These are phyloP conservation scores for Metaphire vulgaris DNA, from an alignment of 1,140 invertebrate species.

Conservation along the genomic window DNA sequence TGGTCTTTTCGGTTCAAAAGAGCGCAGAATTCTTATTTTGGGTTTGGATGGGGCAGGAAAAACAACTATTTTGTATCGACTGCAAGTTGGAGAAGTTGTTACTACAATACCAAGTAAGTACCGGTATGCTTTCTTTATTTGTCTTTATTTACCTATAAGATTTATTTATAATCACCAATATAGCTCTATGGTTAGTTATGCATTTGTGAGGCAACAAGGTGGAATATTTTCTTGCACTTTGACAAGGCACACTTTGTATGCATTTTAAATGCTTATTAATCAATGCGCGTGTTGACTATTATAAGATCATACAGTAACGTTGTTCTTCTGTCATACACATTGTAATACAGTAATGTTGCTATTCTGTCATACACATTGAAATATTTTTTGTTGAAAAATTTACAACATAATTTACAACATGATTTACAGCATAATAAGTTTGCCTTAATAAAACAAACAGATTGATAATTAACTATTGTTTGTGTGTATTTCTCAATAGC, in stretches of 20 bases:
- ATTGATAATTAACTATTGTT: too few species aligned
- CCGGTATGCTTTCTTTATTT: too few species aligned
- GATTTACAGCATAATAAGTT: too few species aligned
- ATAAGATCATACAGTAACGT: too few species aligned
- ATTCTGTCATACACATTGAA: too few species aligned
- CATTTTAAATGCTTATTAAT: too few species aligned
- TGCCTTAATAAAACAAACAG: too few species aligned
- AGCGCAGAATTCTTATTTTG: slow-evolving; percentile 96
- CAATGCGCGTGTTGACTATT: too few species aligned
- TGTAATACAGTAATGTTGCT: too few species aligned
- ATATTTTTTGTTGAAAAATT: too few species aligned
- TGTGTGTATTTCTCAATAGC: slow-evolving; percentile 52
- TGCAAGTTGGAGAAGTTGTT: slow-evolving; percentile 98
- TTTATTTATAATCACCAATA: slow-evolving; percentile 12
- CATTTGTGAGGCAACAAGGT: not conserved
- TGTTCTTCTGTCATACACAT: too few species aligned
- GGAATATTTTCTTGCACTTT: not conserved
- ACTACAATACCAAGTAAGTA: slow-evolving; percentile 87
- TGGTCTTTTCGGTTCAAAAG: slow-evolving; percentile 80
- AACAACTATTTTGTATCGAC: slow-evolving; percentile 94
- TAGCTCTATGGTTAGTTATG: not conserved
- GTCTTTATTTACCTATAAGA: slow-evolving; percentile 9
- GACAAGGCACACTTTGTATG: slow-evolving; percentile 2
- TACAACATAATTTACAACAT: too few species aligned
- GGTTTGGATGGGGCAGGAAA: slow-evolving; percentile 87